Evolutionary conservation across 2,797 vertebrate genomes (phyloP).

Genomic region (Malacoctenus gilli): DNA sequence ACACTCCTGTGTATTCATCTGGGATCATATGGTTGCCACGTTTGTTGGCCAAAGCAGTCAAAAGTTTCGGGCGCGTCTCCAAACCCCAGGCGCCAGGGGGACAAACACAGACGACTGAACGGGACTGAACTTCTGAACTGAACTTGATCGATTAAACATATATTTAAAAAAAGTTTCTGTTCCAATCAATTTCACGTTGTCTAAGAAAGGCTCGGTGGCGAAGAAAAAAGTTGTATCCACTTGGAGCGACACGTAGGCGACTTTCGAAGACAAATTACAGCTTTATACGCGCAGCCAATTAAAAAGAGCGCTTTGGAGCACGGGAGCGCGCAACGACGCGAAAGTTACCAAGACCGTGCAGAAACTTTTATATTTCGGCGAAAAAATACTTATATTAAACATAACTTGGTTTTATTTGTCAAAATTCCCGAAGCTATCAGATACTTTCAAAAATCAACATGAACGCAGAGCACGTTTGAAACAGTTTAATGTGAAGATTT

Average conservation of each 20-base stretch:
- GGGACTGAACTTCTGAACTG: no score
- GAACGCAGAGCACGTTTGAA: no score
- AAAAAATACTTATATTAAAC: no score
- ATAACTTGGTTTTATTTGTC: no score
- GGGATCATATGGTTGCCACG: neutral
- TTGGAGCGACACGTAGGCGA: slow-evolving; percentile 10
- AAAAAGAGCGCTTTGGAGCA: neutral
- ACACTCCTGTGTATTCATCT: neutral
- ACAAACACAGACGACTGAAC: neutral
- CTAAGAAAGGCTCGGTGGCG: neutral
- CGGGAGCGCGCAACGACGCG: neutral
- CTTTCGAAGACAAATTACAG: slow-evolving; percentile 15
- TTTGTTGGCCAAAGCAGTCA: neutral
- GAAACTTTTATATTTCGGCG: no score
- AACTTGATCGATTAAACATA: no score
- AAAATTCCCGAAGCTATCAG: no score
- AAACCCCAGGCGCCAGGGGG: slow-evolving; percentile 17
- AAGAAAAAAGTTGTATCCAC: neutral
- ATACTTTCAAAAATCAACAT: no score
- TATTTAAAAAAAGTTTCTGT: neutral
- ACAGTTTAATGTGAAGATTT: no score
- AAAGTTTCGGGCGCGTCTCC: slow-evolving; percentile 7
- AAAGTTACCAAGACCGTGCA: no score
- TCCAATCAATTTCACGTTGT: neutral
- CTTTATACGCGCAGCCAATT: neutral